Evolutionary conservation across 2,888 invertebrate species (phyloP), one percentile per base, ranked within the genome.

Genomic region (Rotaria macrura): DNA sequence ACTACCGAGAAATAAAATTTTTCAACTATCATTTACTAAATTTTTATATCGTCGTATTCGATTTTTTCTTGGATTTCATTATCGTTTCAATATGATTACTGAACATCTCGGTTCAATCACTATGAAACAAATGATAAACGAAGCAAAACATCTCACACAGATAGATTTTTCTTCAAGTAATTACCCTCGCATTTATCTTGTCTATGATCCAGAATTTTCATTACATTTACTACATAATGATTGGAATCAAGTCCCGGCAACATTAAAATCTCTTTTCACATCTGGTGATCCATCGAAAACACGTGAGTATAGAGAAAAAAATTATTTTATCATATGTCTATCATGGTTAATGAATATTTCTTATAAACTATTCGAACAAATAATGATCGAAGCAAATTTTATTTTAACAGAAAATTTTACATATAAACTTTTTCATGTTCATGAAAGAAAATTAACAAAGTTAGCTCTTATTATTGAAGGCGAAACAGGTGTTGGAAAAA

Each of bases 381-480:
- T 79, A 79, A 79, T 79, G 40, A 40, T 34, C 5, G 25, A 43
- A 79, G 34, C 23, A 79, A 79, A 79, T 14, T 79, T 79, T 79
- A 43, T 79, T 40, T 79, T 79, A 43, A 79, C 79, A 23, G 79
- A 79, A 43, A 79, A 43, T 43, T 79, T 79, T 43, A 25, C 25
- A 12, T 79, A 79, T 79, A 79, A 79, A 79, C 79, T 79, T 43
- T 79, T 79, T 79, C 79, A 79, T 79, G 25, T 79, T 43, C 79
- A 79, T 79, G 79, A 79, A 43, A 38, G 79, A 43, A 79, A 79
- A 79, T n/a, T 79, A 79, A 79, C 79, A 25, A 79, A 43, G 43
- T n/a, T 79, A 25, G 25, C 43, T 25, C 7, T 79, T 3, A 79
- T 79, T 79, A 40, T 79, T 43, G 79, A 79, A 79, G 79, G 79